Evolutionary conservation across 2,113 vertebrate species (phyloP).

Genomic region (Ophiodon elongatus): DNA sequence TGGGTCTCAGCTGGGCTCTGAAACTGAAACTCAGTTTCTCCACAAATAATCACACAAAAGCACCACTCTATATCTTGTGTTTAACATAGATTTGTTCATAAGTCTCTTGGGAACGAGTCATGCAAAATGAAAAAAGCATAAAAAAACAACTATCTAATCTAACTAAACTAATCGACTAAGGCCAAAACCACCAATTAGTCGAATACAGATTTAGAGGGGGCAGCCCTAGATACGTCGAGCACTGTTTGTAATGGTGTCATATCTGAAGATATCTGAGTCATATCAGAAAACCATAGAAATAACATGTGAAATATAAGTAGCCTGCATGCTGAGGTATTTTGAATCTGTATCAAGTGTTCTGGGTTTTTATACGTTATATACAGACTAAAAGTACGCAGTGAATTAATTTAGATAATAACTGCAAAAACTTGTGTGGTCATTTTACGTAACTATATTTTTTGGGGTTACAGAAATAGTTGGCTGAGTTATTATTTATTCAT

Average conservation of each 20-base stretch:
- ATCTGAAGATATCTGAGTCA: neutral
- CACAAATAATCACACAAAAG: neutral
- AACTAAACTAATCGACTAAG: too few species aligned
- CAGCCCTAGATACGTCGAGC: neutral
- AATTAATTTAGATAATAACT: neutral
- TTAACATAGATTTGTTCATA: neutral
- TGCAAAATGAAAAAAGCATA: neutral
- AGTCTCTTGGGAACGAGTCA: neutral
- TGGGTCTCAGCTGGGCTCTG: too few species aligned
- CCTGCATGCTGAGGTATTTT: neutral
- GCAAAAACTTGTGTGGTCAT: neutral
- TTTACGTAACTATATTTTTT: neutral
- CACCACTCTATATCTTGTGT: neutral
- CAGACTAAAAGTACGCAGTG: neutral
- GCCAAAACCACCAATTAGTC: neutral
- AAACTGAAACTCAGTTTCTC: neutral
- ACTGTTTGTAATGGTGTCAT: neutral
- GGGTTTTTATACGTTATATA: neutral
- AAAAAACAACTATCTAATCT: too few species aligned
- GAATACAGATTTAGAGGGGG: neutral
- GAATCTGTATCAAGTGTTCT: neutral
- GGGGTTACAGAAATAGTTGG: neutral
- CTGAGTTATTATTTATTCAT: slow-evolving; percentile 48
- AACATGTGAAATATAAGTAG: neutral
- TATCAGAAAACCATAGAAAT: neutral